Base-by-base conservation (phyloP, 2,888 invertebrate species). In the Ormyrus rosae region DNA sequence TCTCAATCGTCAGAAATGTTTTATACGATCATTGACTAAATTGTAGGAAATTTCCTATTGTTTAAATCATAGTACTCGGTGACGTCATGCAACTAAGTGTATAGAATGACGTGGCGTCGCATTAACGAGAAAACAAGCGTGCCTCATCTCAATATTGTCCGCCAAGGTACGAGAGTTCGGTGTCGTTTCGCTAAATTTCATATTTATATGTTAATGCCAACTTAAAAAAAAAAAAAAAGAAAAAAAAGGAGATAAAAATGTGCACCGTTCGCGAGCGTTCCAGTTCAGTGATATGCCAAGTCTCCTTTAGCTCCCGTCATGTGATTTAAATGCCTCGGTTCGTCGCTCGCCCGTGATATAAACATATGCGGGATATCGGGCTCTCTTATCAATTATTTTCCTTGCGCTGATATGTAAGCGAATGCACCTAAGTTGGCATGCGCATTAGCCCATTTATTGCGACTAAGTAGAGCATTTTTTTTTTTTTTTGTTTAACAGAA, bases 251-350 rank as follows among this genome's bases (percentile, higher is more conserved):
- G 34, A 34, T 34, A 34, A 34, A 34, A 34, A 34, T 34, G 34
- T 34, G 34, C 9, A 73, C 50, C 13, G n/a, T 11, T 13, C 46
- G 19, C 53, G 55, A 55, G 34, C 34, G 46, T 69, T 61, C 67
- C 58, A 13, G 60, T 45, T 60, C 68, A 51, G 63, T 61, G 51
- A 67, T 67, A 60, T 13, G 45, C 9, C 60, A 69, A 60, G 69
- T 65, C 70, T 73, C 75, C 82, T 78, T 80, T 61, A 73, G 82
- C 81, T 64, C 79, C 65, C 73, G 73, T 67, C 71, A 72, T 76
- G 80, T 83, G 78, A 84, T 84, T 85, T 85, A 84, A 85, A 84
- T 85, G 81, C 83, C 83, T 81, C 76, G 74, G 34, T 13, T 48
- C 51, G 51, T 34, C 67, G 34, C 50, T 67, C 50, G 50, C 46